phyloP scores from a whole-genome alignment of 2,888 invertebrate species.

The Cerastis rubricosa region DNA sequence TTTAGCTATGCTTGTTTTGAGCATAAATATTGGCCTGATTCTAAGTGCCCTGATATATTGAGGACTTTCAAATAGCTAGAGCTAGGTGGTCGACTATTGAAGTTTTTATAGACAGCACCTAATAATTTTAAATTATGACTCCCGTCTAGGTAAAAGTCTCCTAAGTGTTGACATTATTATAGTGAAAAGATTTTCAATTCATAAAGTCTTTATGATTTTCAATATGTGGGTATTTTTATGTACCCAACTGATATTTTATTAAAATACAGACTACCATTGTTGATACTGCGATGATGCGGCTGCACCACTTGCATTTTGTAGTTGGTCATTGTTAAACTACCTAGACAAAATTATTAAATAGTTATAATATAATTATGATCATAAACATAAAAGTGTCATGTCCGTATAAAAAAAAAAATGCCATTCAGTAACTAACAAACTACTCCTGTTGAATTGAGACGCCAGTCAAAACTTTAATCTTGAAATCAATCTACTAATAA shows the following conservation, averaged over 20 bases:
- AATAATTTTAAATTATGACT: constrained; percentile 18
- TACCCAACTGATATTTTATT: neutral
- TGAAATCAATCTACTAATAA: constrained; percentile 26
- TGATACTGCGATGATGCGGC: too few species aligned
- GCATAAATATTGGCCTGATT: constrained; percentile 36
- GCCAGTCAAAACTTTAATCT: neutral
- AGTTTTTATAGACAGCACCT: constrained; percentile 28
- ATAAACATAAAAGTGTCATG: neutral
- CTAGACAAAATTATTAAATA: too few species aligned
- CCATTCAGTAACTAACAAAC: neutral
- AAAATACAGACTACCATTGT: neutral
- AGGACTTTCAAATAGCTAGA: constrained; percentile 23
- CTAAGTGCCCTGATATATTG: constrained; percentile 33
- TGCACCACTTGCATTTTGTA: too few species aligned
- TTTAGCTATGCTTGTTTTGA: constrained; percentile 48
- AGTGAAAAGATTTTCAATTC: too few species aligned
- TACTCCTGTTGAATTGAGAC: constrained; percentile 5
- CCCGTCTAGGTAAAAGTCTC: constrained; percentile 14
- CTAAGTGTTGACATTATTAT: neutral
- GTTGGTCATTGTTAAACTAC: too few species aligned
- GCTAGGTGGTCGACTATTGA: constrained; percentile 14
- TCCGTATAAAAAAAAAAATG: neutral
- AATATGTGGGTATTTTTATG: neutral
- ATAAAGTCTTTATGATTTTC: neutral
- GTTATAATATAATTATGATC: too few species aligned